A percentile compares a stretch with the other conserved stretches of the same genome.
Conservation (phyloP, 2,797 vertebrate species). For the Lemur catta region DNA sequence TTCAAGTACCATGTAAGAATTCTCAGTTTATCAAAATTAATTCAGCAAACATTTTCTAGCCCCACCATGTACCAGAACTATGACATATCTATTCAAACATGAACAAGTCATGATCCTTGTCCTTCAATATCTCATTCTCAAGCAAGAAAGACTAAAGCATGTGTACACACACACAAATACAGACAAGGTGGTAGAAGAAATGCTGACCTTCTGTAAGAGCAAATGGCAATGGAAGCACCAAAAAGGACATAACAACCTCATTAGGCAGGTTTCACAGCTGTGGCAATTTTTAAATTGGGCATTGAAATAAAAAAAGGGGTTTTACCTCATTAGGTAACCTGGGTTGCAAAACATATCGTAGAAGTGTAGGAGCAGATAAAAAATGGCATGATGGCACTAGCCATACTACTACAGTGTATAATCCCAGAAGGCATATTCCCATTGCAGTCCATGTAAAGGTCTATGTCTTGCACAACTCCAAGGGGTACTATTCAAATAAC, state of each 20-base stretch:
- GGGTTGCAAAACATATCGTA: not conserved
- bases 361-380: not conserved
- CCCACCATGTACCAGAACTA: not conserved
- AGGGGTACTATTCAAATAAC: not conserved
- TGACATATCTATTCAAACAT: not conserved
- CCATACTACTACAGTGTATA: not conserved
- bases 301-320: not conserved
- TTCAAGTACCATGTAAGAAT: not conserved
- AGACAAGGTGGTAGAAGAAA: not conserved
- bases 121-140: not conserved
- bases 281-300: not conserved
- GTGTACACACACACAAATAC: not conserved
- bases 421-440: not conserved
- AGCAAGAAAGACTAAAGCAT: not conserved
- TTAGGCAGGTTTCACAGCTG: not conserved
- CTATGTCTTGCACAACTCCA: not conserved
- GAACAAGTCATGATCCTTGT: not conserved
- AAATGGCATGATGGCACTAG: not conserved
- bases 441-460: not conserved
- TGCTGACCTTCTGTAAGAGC: not conserved
- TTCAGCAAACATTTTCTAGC: conserved; percentile 12
- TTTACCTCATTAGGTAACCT: not conserved
- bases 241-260: not conserved
- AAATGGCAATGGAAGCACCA: not conserved
- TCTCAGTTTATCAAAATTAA: not conserved